phyloP scores from a whole-genome alignment of 2,797 vertebrate species.

The Ataeniobius toweri region DNA sequence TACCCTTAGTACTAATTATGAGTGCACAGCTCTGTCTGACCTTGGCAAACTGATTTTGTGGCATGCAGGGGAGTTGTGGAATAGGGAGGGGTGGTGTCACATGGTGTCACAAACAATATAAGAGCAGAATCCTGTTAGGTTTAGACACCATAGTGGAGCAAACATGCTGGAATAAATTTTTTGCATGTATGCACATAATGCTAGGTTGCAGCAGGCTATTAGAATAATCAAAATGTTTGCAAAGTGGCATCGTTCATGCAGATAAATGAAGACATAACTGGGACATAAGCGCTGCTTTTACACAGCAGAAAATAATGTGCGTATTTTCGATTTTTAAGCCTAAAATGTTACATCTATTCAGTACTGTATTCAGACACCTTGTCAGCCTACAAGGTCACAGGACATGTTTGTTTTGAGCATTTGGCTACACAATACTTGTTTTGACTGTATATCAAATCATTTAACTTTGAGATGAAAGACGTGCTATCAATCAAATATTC shows the following conservation, averaged over 20 bases:
- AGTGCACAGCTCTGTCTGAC: conserved; percentile 66
- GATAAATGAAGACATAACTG: conserved; percentile 5
- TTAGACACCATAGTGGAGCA: neutral
- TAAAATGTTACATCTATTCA: neutral
- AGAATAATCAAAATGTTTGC: neutral
- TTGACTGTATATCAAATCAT: neutral
- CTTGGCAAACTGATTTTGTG: conserved; percentile 69
- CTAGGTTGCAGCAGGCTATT: neutral
- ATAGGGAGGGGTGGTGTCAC: neutral
- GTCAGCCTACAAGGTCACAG: neutral
- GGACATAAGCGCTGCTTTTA: neutral
- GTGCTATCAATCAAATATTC: neutral
- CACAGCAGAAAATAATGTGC: neutral
- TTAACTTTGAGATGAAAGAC: neutral
- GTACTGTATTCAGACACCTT: neutral
- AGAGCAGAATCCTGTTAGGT: neutral
- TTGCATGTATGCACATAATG: neutral
- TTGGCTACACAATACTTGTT: neutral
- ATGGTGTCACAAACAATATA: conserved; percentile 23
- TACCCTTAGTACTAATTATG: conserved; percentile 81
- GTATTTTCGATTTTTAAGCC: neutral
- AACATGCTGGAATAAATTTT: neutral
- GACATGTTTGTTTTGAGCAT: neutral
- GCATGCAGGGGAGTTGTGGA: conserved; percentile 10
- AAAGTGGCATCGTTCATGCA: neutral